These are phyloP conservation scores for Odocoileus hemionus DNA, from an alignment of 2,113 vertebrate species.

Conservation along the genomic window DNA sequence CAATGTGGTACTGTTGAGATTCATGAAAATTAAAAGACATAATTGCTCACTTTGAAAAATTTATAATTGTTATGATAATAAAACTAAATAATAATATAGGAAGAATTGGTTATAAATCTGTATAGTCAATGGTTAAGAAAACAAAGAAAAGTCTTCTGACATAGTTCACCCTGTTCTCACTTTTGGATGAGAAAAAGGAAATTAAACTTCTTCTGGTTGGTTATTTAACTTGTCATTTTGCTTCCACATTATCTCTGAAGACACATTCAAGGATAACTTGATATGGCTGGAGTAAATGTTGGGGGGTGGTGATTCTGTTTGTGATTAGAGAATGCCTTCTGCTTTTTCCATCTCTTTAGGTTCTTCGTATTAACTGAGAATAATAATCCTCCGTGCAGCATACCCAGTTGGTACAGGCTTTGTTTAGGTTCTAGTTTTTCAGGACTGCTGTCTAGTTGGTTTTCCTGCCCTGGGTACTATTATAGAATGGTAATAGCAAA, in stretches of 20 bases:
- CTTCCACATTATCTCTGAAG: not conserved
- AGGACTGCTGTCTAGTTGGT: not conserved
- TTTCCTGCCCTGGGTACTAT: not conserved
- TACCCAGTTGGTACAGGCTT: not conserved
- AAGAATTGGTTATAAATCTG: not conserved
- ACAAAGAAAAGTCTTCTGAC: not conserved
- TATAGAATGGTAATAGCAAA: not conserved
- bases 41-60: not conserved
- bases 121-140: not conserved
- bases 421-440: not conserved
- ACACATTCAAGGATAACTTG: too few relatives aligned
- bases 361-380: not conserved
- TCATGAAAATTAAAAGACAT: not conserved
- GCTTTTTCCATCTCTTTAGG: not conserved
- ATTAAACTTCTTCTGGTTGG: not conserved
- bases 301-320: not conserved
- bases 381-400: not conserved
- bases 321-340: not conserved
- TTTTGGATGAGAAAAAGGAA: not conserved
- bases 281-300: too few relatives aligned
- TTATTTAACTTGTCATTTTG: not conserved
- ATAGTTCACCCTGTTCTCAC: not conserved
- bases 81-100: not conserved
- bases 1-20: not conserved
- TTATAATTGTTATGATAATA: not conserved